A percentile compares a stretch with the other conserved stretches of the same genome.
Conservation (phyloP, 2,797 vertebrate species). For the Myripristis jacobus region DNA sequence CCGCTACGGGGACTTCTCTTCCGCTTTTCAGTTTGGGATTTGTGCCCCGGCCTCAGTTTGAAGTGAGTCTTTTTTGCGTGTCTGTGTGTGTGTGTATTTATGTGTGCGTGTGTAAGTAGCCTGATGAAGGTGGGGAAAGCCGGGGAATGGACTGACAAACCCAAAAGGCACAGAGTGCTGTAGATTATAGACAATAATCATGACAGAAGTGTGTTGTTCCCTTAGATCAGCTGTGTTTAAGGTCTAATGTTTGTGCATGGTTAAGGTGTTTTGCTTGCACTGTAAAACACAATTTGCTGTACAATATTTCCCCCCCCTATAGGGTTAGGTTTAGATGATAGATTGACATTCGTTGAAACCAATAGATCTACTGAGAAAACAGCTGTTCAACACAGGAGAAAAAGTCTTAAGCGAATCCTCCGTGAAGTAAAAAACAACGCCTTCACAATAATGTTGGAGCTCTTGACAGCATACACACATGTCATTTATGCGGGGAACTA, state of each 20-base stretch:
- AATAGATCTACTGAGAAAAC: not conserved
- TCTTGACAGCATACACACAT: not conserved
- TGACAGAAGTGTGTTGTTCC: not conserved
- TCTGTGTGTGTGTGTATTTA: no score
- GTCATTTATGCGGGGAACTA: not conserved
- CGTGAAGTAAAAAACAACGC: not conserved
- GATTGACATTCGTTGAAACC: not conserved
- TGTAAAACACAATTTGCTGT: slow-evolving; percentile 10
- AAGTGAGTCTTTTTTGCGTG: slow-evolving; percentile 79
- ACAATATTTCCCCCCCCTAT: no score
- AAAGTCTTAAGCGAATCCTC: not conserved
- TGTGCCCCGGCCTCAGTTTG: slow-evolving; percentile 59
- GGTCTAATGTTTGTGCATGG: not conserved
- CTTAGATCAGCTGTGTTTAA: not conserved
- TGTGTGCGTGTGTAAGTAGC: slow-evolving; percentile 26
- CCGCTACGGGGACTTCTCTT: slow-evolving; percentile 52
- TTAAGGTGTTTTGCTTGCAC: not conserved
- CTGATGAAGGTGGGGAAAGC: slow-evolving; percentile 17
- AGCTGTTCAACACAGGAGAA: no score
- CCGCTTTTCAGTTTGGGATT: slow-evolving; percentile 48
- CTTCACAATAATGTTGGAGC: not conserved
- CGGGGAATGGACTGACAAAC: slow-evolving; percentile 1
- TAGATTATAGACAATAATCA: not conserved
- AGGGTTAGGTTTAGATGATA: no score
- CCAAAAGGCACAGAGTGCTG: not conserved